phyloP scores from a whole-genome alignment of 2,888 invertebrate species.

The Mythimna pallens region DNA sequence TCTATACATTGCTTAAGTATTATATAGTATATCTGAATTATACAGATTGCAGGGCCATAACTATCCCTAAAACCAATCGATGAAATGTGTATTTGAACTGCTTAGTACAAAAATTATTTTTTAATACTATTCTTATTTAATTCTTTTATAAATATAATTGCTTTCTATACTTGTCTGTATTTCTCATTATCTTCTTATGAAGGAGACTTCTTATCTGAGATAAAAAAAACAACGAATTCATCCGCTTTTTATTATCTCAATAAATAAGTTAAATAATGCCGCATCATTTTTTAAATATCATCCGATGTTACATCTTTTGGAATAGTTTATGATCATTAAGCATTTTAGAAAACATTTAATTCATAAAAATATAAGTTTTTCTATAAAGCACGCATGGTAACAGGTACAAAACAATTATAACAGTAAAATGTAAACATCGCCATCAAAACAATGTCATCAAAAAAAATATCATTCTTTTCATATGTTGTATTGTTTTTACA shows the following conservation, averaged over 20 bases:
- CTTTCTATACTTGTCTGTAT: neutral
- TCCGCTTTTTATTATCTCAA: neutral
- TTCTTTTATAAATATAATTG: neutral
- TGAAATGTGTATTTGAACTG: no score
- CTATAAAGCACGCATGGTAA: neutral
- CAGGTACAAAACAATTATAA: neutral
- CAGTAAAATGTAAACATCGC: neutral
- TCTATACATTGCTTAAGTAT: no score
- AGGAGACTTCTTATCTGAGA: neutral
- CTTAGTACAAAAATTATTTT: no score
- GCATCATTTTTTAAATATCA: neutral
- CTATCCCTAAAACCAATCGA: no score
- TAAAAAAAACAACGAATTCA: neutral
- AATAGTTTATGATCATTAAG: no score
- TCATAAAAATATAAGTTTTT: neutral
- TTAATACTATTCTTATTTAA: no score
- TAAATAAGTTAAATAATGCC: neutral
- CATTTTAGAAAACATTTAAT: no score
- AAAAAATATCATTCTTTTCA: no score
- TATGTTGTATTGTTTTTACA: slow-evolving; percentile 3
- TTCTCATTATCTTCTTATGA: neutral
- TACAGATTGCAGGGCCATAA: no score
- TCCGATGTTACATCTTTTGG: no score
- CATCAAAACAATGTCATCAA: slow-evolving; percentile 15
- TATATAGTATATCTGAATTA: no score